These are phyloP conservation scores for Drosophila ezoana DNA, from an alignment of 2,888 invertebrate species.

Conservation along the genomic window DNA sequence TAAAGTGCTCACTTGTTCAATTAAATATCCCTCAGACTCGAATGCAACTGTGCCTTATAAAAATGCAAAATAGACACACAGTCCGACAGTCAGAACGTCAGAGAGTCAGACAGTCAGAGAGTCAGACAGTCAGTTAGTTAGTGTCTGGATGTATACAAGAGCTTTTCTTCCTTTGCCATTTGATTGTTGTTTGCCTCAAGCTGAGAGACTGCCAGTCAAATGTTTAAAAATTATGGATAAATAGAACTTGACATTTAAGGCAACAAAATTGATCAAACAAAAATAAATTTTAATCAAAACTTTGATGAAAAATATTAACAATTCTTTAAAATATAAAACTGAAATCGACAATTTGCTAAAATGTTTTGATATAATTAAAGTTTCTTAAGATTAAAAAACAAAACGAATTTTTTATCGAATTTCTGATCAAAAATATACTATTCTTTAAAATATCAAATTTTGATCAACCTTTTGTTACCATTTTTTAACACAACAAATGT, in stretches of 20 bases:
- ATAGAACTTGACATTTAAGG: background rate
- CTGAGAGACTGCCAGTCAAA: constrained; percentile 4
- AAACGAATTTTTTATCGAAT: no score
- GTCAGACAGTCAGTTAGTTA: constrained; percentile 24
- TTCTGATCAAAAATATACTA: no score
- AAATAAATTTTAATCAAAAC: background rate
- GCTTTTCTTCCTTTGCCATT: constrained; percentile 4
- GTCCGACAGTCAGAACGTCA: constrained; percentile 31
- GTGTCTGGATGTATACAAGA: constrained; percentile 20
- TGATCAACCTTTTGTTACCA: no score
- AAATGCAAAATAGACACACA: constrained; percentile 56
- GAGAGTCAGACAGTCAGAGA: background rate
- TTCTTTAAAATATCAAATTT: no score
- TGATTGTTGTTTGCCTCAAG: constrained; percentile 14
- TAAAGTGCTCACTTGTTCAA: constrained; percentile 80
- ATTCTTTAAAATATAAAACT: no score
- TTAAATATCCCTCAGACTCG: constrained; percentile 59
- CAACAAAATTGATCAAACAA: background rate
- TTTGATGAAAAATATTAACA: background rate
- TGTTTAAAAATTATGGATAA: background rate
- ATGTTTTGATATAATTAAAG: no score
- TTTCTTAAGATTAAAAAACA: no score
- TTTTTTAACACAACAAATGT: no score
- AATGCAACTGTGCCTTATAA: constrained; percentile 35
- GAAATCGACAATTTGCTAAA: no score